A percentile compares a stretch with the other conserved stretches of the same genome.
Evolutionary conservation across 2,797 vertebrate species (phyloP).

Genomic region (Chelonia mydas): DNA sequence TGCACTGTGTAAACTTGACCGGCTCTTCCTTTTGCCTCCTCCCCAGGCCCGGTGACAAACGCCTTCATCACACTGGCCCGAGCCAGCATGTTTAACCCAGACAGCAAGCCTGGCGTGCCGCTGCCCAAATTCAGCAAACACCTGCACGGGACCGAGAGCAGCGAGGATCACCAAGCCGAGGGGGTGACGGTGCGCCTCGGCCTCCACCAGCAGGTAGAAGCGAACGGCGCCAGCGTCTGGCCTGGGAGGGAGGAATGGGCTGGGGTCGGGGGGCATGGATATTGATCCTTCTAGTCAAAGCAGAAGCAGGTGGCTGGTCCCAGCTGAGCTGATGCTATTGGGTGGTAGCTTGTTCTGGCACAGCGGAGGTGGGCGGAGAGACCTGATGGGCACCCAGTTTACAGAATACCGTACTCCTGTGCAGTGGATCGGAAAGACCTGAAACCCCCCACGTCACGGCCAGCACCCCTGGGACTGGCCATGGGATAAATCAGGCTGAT

Average conservation of each 20-base stretch:
- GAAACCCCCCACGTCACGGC: background rate
- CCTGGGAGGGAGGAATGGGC: too few relatives aligned
- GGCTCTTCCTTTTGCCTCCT: rapidly evolving
- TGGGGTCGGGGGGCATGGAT: rapidly evolving
- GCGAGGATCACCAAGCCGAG: constrained; percentile 77
- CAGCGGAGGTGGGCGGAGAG: background rate
- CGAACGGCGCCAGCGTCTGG: rapidly evolving
- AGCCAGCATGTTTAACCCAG: constrained; percentile 91
- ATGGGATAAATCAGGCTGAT: rapidly evolving
- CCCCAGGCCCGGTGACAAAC: constrained; percentile 86
- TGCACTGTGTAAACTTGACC: background rate
- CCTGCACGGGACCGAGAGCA: constrained; percentile 85
- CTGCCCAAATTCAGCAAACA: constrained; percentile 93
- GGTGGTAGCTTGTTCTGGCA: background rate
- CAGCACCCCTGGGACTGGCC: background rate
- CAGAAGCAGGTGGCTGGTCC: rapidly evolving
- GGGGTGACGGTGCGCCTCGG: constrained; percentile 87
- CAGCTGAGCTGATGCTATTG: background rate
- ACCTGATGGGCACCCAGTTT: too few relatives aligned
- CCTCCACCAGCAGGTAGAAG: constrained; percentile 84
- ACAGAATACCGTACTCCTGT: background rate
- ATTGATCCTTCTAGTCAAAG: background rate
- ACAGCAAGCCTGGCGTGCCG: constrained; percentile 87
- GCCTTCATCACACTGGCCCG: constrained; percentile 86
- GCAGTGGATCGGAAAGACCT: background rate